Conservation (phyloP, 2,113 vertebrate species). For the Bubo bubo region DNA sequence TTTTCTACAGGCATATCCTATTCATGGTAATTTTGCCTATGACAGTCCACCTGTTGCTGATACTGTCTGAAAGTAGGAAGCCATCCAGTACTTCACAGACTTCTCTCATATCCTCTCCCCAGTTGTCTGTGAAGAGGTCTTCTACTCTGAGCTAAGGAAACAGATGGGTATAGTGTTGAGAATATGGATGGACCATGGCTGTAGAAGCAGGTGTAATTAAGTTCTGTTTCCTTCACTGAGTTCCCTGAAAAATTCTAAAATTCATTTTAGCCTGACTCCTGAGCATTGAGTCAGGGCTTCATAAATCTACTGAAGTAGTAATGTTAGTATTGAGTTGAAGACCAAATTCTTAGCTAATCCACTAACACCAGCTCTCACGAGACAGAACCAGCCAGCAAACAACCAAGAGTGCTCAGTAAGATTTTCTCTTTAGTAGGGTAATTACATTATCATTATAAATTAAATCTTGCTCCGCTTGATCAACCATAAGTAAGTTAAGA, state of each 20-base stretch:
- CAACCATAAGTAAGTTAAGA: neutral
- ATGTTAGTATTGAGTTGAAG: neutral
- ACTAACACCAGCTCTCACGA: neutral
- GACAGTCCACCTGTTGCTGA: neutral
- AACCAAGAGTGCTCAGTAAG: neutral
- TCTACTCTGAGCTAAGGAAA: neutral
- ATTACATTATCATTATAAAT: neutral
- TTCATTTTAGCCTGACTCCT: neutral
- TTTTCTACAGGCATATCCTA: neutral
- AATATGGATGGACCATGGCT: neutral
- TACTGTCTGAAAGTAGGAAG: neutral
- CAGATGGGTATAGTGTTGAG: rapidly evolving
- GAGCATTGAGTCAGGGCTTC: neutral
- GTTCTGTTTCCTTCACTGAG: neutral
- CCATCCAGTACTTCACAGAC: neutral
- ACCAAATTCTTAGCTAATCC: neutral
- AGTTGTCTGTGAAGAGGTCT: neutral
- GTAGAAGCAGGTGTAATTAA: neutral
- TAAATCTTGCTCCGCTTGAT: neutral
- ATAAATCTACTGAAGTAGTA: neutral
- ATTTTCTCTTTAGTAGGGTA: neutral
- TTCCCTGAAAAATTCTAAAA: neutral
- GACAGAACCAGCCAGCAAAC: neutral
- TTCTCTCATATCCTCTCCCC: neutral
- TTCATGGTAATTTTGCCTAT: neutral